phyloP scores from a whole-genome alignment of 1,140 invertebrate genomes.

The Ganaspis sp. region DNA sequence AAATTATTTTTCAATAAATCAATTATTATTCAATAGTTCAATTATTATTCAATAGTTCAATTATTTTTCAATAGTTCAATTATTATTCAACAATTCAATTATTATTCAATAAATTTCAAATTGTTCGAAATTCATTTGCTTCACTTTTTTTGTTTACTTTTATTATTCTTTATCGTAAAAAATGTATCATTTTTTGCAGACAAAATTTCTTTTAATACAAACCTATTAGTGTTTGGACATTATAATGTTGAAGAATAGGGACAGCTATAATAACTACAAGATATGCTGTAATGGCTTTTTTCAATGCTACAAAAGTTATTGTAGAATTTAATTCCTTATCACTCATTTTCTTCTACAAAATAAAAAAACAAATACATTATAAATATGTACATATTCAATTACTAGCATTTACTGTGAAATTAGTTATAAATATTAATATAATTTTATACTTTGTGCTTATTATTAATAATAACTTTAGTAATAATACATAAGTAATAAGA shows the following conservation, averaged over 20 bases:
- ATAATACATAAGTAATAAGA: constrained; percentile 10
- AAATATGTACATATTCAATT: constrained; percentile 6
- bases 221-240: constrained; percentile 81
- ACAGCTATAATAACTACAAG: constrained; percentile 82
- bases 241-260: constrained; percentile 79
- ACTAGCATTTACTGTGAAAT: neutral
- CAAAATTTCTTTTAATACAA: constrained; percentile 30
- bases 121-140: too few species aligned
- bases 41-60: too few species aligned
- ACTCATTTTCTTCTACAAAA: constrained; percentile 63
- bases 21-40: too few species aligned
- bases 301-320: constrained; percentile 79
- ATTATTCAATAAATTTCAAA: too few species aligned
- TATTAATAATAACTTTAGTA: too few species aligned
- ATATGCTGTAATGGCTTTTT: constrained; percentile 81
- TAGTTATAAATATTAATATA: neutral
- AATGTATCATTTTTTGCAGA: too few species aligned
- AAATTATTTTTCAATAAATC: too few species aligned
- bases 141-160: too few species aligned
- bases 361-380: constrained; percentile 57
- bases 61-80: too few species aligned
- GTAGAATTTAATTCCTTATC: constrained; percentile 79
- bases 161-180: too few species aligned
- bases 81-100: too few species aligned
- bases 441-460: too few species aligned